Evolutionary conservation across 2,113 vertebrate genomes (phyloP).

Genomic region (Gila orcuttii): DNA sequence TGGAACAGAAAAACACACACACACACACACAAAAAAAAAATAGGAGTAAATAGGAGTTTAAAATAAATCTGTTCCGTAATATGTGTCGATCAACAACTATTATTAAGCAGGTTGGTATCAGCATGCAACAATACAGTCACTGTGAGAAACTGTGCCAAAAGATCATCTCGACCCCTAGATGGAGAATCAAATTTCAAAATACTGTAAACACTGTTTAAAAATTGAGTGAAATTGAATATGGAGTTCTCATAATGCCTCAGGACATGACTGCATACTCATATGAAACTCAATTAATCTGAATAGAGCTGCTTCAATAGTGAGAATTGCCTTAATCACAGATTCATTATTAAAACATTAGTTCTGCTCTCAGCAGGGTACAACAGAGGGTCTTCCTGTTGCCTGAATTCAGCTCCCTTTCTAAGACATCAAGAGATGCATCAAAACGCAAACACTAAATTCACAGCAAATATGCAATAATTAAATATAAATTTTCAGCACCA

Average conservation of each 20-base stretch:
- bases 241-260: neutral
- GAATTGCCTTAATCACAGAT: conserved; percentile 14
- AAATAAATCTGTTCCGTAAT: neutral
- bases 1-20: conserved; percentile 62
- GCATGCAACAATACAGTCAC: neutral
- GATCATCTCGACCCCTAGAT: neutral
- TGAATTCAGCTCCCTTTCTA: neutral
- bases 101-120: neutral
- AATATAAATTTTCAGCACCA: neutral
- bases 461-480: neutral
- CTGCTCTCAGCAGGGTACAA: neutral
- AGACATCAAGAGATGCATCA: neutral
- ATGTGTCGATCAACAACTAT: neutral
- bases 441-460: neutral
- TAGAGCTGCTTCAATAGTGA: conserved; percentile 14
- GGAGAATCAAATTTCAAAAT: neutral
- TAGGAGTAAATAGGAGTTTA: neutral
- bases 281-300: conserved; percentile 1
- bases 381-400: neutral
- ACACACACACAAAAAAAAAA: neutral
- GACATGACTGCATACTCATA: neutral
- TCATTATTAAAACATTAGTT: neutral
- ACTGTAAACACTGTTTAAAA: neutral
- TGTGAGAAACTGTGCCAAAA: neutral
- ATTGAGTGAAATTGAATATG: neutral